Evolutionary conservation across 2,113 vertebrate genomes (phyloP).

Genomic region (Vicugna pacos): DNA sequence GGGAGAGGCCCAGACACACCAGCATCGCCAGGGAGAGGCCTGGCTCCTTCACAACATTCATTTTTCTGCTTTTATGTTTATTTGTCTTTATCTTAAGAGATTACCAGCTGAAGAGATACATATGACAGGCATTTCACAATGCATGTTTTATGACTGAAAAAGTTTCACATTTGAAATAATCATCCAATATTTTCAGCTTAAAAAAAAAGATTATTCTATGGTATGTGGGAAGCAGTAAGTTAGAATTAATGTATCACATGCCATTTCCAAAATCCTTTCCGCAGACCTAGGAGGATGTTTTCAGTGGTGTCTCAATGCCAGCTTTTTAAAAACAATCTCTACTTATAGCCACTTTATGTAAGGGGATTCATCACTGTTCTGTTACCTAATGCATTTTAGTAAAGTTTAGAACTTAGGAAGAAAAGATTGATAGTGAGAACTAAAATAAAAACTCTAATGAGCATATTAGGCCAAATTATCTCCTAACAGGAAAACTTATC

Average conservation of each 20-base stretch:
- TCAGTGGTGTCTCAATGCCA: conserved; percentile 46
- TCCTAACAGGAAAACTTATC: background rate
- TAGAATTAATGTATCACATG: conserved; percentile 61
- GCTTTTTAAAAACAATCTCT: conserved; percentile 57
- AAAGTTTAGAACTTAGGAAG: conserved; percentile 53
- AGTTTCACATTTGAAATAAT: conserved; percentile 37
- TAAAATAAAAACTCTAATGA: conserved; percentile 54
- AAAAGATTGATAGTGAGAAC: conserved; percentile 10
- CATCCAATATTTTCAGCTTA: conserved; percentile 12
- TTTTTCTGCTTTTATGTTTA: background rate
- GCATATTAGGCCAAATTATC: conserved; percentile 53
- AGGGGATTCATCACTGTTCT: conserved; percentile 58
- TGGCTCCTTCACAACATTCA: fast-evolving
- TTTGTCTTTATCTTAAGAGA: background rate
- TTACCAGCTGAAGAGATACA: background rate
- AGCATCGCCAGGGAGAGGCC: fast-evolving
- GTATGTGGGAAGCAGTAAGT: conserved; percentile 45
- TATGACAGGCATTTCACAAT: background rate
- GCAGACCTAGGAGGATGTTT: conserved; percentile 19
- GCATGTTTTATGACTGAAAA: background rate
- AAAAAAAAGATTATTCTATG: conserved; percentile 33
- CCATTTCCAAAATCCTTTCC: conserved; percentile 48
- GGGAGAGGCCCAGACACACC: background rate
- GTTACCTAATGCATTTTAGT: conserved; percentile 62
- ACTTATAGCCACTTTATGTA: conserved; percentile 60